phyloP scores from a whole-genome alignment of 2,888 invertebrate genomes.

The Diloba caeruleocephala region DNA sequence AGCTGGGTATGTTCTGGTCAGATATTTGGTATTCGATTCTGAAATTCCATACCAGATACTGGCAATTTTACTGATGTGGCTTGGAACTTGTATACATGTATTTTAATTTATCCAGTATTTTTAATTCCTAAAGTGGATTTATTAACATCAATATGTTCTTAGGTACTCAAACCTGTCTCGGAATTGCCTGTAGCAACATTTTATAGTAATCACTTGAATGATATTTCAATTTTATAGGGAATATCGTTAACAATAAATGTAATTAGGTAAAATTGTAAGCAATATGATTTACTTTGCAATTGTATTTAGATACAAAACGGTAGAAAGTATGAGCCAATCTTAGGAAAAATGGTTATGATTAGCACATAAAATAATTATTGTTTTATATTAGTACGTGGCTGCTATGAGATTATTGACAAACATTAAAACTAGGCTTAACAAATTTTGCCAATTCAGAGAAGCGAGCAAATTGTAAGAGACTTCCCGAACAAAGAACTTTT shows the following conservation, averaged over 20 bases:
- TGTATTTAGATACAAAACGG: constrained; percentile 38
- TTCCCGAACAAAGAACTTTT: constrained; percentile 5
- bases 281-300: constrained; percentile 55
- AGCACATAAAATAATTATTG: constrained; percentile 37
- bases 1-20: constrained; percentile 7
- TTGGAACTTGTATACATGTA: constrained; percentile 20
- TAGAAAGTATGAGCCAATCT: constrained; percentile 33
- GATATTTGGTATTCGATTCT: constrained; percentile 31
- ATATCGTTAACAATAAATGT: constrained; percentile 55
- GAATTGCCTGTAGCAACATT: constrained; percentile 48
- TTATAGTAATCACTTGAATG: constrained; percentile 40
- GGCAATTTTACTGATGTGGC: constrained; percentile 16
- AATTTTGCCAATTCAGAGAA: constrained; percentile 44
- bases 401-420: constrained; percentile 42
- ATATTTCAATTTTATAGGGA: constrained; percentile 44
- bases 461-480: constrained; percentile 9
- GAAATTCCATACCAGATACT: constrained; percentile 28
- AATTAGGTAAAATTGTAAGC: constrained; percentile 58
- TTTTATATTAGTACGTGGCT: constrained; percentile 45
- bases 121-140: constrained; percentile 32
- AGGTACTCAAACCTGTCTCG: constrained; percentile 21
- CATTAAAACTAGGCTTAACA: constrained; percentile 30
- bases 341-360: constrained; percentile 40
- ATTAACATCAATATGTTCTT: constrained; percentile 21
- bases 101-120: constrained; percentile 45